phyloP scores from a whole-genome alignment of 2,888 invertebrate genomes.

The Clostera curtula region DNA sequence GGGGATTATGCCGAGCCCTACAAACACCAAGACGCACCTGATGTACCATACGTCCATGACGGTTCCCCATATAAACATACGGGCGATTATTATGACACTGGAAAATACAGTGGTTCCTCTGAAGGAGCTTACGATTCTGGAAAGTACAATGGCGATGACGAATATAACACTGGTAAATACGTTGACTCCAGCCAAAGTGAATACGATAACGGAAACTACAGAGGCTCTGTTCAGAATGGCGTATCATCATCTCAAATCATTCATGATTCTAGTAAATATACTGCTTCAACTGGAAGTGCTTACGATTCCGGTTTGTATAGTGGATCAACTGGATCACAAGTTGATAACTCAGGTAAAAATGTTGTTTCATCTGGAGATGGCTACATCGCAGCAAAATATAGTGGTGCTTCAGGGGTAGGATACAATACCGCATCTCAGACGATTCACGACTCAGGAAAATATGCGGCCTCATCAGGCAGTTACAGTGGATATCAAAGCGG shows the following conservation, averaged over 20 bases:
- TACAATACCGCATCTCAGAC: no score
- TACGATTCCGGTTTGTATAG: no score
- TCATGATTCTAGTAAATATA: constrained; percentile 29
- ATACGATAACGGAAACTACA: no score
- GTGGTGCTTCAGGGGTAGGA: no score
- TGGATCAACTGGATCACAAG: no score
- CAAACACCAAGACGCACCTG: constrained; percentile 48
- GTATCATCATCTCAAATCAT: no score
- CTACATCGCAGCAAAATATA: no score
- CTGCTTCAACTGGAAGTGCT: constrained; percentile 25
- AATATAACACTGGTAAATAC: neutral
- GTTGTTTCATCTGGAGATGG: no score
- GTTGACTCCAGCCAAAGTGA: neutral
- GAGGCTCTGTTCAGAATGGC: no score
- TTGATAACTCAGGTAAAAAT: no score
- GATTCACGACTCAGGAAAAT: no score
- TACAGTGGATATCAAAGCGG: constrained; percentile 6
- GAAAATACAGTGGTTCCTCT: constrained; percentile 19
- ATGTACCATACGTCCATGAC: constrained; percentile 52
- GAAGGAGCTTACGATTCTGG: neutral
- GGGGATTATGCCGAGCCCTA: constrained; percentile 64
- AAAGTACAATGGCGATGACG: neutral
- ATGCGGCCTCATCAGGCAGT: constrained; percentile 3
- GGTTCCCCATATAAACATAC: constrained; percentile 41
- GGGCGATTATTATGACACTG: constrained; percentile 38